These are phyloP conservation scores for Lepidurus couesii DNA, from an alignment of 1,140 invertebrate species.

Conservation along the genomic window DNA sequence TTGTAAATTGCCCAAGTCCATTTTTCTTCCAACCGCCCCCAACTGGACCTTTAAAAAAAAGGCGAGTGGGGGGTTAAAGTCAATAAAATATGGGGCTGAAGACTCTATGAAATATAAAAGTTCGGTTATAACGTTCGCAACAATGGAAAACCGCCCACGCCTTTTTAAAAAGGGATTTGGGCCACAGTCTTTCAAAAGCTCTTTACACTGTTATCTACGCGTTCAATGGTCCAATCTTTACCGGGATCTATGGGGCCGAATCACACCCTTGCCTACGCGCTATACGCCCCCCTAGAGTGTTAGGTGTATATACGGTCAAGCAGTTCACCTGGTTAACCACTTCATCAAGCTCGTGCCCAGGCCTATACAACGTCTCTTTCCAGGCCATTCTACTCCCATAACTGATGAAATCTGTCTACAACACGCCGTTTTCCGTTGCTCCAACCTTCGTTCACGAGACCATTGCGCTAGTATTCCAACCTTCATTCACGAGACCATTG, in stretches of 20 bases:
- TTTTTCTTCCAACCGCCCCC: neutral
- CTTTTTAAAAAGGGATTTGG: neutral
- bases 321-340: slow-evolving; percentile 21
- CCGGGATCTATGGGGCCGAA: neutral
- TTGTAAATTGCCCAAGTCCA: neutral
- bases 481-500: no score
- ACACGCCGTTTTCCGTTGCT: no score
- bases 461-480: no score
- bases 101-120: neutral
- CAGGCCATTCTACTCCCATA: no score
- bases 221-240: neutral
- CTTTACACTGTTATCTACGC: neutral
- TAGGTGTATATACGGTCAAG: neutral
- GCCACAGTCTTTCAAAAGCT: neutral
- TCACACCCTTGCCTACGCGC: neutral
- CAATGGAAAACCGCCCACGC: neutral
- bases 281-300: neutral
- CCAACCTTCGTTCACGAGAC: no score
- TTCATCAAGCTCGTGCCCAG: neutral
- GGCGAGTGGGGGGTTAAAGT: neutral
- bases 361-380: no score
- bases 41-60: neutral
- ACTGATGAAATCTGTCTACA: no score
- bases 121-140: neutral
- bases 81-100: neutral